phyloP scores from a whole-genome alignment of 2,113 vertebrate genomes.

The Cyrtonyx montezumae region DNA sequence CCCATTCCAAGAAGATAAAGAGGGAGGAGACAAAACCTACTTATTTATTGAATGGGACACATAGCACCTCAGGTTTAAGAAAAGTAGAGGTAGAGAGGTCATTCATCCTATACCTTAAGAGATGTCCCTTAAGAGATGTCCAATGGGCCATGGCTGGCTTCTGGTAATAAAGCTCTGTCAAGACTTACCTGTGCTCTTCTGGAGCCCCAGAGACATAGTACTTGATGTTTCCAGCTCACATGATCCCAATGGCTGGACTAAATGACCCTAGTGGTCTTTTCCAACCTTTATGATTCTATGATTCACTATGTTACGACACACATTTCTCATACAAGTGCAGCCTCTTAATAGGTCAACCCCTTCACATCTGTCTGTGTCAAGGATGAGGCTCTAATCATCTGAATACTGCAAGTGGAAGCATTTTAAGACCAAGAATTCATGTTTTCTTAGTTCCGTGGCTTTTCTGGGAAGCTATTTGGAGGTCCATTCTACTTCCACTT shows the following conservation, averaged over 20 bases:
- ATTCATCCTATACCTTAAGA: background rate
- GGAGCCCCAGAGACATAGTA: background rate
- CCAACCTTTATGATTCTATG: too few species aligned
- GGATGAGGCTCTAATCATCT: background rate
- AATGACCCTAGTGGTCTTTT: too few species aligned
- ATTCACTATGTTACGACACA: background rate
- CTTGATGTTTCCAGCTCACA: background rate
- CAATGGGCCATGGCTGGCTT: background rate
- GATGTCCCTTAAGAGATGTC: background rate
- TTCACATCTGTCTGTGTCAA: rapidly evolving
- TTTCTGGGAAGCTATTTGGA: background rate
- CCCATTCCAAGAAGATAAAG: rapidly evolving
- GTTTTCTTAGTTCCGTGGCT: background rate
- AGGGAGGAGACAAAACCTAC: background rate
- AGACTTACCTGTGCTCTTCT: background rate
- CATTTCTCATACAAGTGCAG: background rate
- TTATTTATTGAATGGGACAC: background rate
- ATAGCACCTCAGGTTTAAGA: background rate
- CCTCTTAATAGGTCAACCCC: background rate
- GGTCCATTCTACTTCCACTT: background rate
- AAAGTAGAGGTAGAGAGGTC: background rate
- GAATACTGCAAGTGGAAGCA: background rate
- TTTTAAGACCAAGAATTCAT: background rate
- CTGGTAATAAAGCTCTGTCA: background rate
- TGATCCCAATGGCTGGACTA: too few species aligned